Evolutionary conservation across 2,797 vertebrate species (phyloP).

Genomic region (Spondyliosoma cantharus): DNA sequence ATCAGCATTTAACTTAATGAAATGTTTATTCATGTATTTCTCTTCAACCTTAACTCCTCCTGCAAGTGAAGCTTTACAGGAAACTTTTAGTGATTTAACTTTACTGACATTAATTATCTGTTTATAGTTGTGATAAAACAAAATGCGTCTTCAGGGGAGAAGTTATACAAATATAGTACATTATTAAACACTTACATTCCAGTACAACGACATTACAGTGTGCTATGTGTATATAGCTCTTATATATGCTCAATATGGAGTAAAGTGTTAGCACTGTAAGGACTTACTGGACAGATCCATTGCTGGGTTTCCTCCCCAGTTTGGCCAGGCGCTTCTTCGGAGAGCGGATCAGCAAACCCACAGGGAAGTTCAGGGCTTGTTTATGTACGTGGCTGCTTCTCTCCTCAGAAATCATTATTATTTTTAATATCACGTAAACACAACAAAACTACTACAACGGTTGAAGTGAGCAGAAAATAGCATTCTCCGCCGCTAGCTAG

Average conservation of each 20-base stretch:
- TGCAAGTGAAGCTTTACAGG: no score
- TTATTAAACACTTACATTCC: no score
- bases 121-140: no score
- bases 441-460: background rate
- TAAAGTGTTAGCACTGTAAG: background rate
- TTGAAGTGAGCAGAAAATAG: background rate
- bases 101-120: no score
- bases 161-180: no score
- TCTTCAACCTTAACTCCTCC: background rate
- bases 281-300: constrained; percentile 87
- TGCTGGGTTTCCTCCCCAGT: constrained; percentile 85
- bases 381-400: constrained; percentile 77
- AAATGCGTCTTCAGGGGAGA: no score
- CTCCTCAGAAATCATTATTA: constrained; percentile 86
- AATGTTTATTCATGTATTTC: no score
- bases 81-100: background rate
- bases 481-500: constrained; percentile 28
- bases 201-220: no score
- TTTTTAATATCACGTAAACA: constrained; percentile 33
- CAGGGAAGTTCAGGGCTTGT: constrained; percentile 81
- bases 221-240: background rate
- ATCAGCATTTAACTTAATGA: background rate
- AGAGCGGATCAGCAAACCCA: constrained; percentile 84
- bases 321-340: constrained; percentile 83
- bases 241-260: background rate